Evolutionary conservation across 2,797 vertebrate genomes (phyloP), one percentile per base, ranked within the genome.

Genomic region (Menidia menidia): DNA sequence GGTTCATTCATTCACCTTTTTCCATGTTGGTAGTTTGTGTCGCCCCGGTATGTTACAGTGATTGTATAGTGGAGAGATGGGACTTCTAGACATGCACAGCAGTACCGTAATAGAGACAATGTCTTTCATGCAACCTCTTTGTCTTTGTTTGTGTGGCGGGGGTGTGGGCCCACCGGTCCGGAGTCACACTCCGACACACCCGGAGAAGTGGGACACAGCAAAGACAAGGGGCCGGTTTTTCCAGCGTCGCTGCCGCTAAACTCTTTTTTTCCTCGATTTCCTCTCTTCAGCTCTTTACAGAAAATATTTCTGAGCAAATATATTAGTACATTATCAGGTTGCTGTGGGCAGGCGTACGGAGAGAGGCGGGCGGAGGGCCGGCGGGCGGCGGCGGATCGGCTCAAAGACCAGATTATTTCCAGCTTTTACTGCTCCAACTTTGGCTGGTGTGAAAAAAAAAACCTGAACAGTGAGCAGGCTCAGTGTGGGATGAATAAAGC

Each of bases 21-120:
- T 68, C 75, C 78, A 68, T 77, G 84, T 83, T 74, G 60, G 83
- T 87, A 79, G 81, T 80, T 73, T 53, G 81, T 87, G 86, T 89
- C 56, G 69, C 80, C 84, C 84, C 68, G 54, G 71, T 81, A 77
- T 74, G 84, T 83, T 83, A 85, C 87, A 90, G 78, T 87, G 89
- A 83, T 86, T 87, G 83, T 88, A 88, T 73, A 87, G 82, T 73
- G 85, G 77, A 81, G 72, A 73, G 83, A 87, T 83, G 89, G 80
- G 83, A 87, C 82, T 75, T 81, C 64, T 67, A 86, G 85, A 87
- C 90, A 92, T 92, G 90, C 89, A 92, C 84, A 86, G 88, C 89
- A 77, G 82, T 74, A 88, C 80, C 68, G 77, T 78, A 80, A 81
- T 81, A 87, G 70, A 78, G 77, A 85, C 82, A 85, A 74, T 82